phyloP scores from a whole-genome alignment of 2,888 invertebrate genomes.

The Harpalus rufipes region DNA sequence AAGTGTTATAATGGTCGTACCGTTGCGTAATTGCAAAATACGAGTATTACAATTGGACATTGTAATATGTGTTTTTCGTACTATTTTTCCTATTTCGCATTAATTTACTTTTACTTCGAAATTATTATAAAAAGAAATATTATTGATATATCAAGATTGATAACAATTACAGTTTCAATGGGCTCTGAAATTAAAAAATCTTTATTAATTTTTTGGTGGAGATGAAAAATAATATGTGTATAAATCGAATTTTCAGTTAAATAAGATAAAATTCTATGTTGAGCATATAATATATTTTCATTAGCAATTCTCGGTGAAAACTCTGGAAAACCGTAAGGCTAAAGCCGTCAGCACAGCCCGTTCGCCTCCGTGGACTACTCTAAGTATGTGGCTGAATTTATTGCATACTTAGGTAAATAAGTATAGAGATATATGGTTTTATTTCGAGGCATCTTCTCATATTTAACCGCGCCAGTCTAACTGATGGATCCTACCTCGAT shows the following conservation, averaged over 20 bases:
- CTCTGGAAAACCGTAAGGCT: neutral
- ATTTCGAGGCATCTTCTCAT: slow-evolving; percentile 53
- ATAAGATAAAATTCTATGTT: neutral
- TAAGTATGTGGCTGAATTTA: slow-evolving; percentile 64
- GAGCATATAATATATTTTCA: neutral
- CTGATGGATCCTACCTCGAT: slow-evolving; percentile 34
- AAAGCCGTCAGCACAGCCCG: neutral
- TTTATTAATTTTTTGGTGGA: neutral
- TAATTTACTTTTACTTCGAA: no score
- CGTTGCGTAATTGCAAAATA: no score
- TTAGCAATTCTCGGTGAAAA: slow-evolving; percentile 1
- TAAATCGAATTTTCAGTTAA: neutral
- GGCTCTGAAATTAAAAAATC: neutral
- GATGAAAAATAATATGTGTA: neutral
- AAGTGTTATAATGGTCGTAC: no score
- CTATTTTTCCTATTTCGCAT: no score
- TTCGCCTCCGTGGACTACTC: slow-evolving; percentile 33
- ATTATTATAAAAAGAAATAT: no score
- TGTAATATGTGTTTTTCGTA: no score
- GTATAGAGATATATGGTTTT: slow-evolving; percentile 65
- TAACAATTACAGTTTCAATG: no score
- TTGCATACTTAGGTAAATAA: slow-evolving; percentile 66
- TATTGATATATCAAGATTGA: no score
- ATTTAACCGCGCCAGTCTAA: slow-evolving; percentile 25
- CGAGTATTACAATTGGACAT: no score